A percentile compares a stretch with the other conserved stretches of the same genome.
Conservation (phyloP, 2,888 invertebrate genomes). For the Suillia variegata region DNA sequence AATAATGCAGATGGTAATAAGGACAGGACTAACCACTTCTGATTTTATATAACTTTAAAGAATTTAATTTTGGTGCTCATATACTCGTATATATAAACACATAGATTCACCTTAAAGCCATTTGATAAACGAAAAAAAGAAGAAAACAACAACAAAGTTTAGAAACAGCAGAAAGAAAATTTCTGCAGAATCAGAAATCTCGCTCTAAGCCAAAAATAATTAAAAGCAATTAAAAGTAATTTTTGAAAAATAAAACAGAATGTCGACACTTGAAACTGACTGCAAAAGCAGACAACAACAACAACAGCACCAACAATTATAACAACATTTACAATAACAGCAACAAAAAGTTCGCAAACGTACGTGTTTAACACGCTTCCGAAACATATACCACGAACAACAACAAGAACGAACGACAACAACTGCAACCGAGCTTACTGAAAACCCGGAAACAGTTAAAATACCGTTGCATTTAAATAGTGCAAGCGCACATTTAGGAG, state of each 20-base stretch:
- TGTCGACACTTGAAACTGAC: neutral
- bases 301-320: neutral
- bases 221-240: neutral
- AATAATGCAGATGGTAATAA: too few relatives aligned
- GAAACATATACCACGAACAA: neutral
- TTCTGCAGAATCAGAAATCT: neutral
- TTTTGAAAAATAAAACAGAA: neutral
- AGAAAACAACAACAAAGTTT: too few relatives aligned
- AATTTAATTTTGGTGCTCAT: too few relatives aligned
- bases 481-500: neutral
- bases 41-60: too few relatives aligned
- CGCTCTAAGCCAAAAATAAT: neutral
- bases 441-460: conserved; percentile 22
- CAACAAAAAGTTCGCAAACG: neutral
- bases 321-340: neutral
- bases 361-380: neutral
- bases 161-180: too few relatives aligned
- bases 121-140: too few relatives aligned
- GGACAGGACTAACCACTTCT: too few relatives aligned
- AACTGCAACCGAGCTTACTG: conserved; percentile 22
- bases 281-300: neutral
- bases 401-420: conserved; percentile 5
- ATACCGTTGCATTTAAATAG: conserved; percentile 2
- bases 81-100: too few relatives aligned
- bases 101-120: too few relatives aligned